A percentile compares a stretch with the other conserved stretches of the same genome.
phyloP scores from a whole-genome alignment of 2,888 invertebrate species.

The Drosophila paramelanica region DNA sequence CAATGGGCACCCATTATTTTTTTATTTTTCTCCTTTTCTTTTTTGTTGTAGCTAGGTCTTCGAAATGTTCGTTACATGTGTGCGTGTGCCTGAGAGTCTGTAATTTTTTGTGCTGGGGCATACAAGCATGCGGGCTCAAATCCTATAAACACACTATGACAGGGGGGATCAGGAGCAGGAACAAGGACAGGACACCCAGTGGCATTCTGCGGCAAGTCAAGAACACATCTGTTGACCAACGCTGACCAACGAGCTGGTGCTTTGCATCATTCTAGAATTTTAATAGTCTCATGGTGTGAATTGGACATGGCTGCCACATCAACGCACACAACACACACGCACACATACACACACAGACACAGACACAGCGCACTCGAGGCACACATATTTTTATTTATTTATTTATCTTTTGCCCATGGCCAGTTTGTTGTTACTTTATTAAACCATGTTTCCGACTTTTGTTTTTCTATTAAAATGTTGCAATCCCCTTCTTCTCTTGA shows the following conservation, averaged over 20 bases:
- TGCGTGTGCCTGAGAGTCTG: slow-evolving; percentile 18
- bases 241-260: slow-evolving; percentile 31
- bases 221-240: slow-evolving; percentile 60
- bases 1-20: slow-evolving; percentile 34
- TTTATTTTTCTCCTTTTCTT: neutral
- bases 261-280: slow-evolving; percentile 56
- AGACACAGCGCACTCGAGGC: slow-evolving; percentile 16
- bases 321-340: slow-evolving; percentile 37
- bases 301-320: slow-evolving; percentile 56
- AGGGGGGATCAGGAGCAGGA: neutral
- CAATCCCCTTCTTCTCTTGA: slow-evolving; percentile 33
- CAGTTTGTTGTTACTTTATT: slow-evolving; percentile 60
- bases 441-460: slow-evolving; percentile 45
- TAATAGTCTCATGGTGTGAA: slow-evolving; percentile 62
- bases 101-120: slow-evolving; percentile 34
- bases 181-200: neutral
- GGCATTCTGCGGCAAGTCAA: slow-evolving; percentile 51
- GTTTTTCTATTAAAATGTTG: slow-evolving; percentile 57
- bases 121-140: slow-evolving; percentile 53
- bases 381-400: slow-evolving; percentile 20
- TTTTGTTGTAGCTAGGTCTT: slow-evolving; percentile 6
- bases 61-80: slow-evolving; percentile 33
- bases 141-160: slow-evolving; percentile 26
- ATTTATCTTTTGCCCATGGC: slow-evolving; percentile 25
- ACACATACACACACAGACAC: slow-evolving; percentile 18